Conservation (phyloP, 2,113 vertebrate species). For the Muntiacus reevesi region DNA sequence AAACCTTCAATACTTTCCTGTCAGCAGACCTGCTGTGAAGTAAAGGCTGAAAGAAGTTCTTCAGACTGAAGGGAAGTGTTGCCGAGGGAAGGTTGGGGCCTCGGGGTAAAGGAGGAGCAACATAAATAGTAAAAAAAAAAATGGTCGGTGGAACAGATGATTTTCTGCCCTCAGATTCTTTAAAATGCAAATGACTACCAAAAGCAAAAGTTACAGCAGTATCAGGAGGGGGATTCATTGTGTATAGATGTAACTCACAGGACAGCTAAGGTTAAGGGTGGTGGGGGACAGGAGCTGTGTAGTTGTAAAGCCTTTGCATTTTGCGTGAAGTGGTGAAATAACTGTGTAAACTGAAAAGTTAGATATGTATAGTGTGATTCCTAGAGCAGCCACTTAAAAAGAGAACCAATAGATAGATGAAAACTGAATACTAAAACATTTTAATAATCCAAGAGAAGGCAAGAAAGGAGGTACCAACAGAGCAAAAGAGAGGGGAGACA, state of each 20-base stretch:
- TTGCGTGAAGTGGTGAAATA: background rate
- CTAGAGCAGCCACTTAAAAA: background rate
- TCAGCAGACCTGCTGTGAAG: background rate
- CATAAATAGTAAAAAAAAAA: background rate
- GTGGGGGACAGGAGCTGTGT: background rate
- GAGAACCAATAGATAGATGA: background rate
- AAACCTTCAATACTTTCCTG: background rate
- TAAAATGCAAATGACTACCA: background rate
- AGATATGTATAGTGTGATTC: background rate
- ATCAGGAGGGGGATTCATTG: background rate
- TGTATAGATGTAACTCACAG: background rate
- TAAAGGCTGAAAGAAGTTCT: background rate
- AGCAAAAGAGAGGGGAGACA: background rate
- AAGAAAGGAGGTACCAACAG: background rate
- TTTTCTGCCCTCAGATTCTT: background rate
- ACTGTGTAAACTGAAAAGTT: background rate
- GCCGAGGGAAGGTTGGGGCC: background rate
- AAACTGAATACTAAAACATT: background rate
- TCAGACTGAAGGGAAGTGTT: background rate
- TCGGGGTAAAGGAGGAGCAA: background rate
- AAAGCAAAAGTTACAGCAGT: background rate
- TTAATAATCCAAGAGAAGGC: background rate
- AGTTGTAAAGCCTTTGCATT: background rate
- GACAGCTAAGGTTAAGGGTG: background rate
- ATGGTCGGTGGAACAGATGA: background rate